phyloP scores from a whole-genome alignment of 2,113 vertebrate species.

The Cettia cetti region DNA sequence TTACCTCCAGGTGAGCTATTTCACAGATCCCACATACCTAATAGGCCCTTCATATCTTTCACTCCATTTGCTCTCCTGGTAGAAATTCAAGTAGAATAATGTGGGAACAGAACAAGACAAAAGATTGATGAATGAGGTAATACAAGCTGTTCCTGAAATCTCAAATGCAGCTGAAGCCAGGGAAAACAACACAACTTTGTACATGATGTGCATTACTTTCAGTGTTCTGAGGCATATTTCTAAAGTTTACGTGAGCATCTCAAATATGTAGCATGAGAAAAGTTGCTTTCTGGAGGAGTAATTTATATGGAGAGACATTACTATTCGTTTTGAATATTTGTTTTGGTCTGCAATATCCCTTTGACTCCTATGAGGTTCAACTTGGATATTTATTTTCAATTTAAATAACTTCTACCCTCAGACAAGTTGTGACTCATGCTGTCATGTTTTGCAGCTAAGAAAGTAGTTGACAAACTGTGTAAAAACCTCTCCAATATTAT shows the following conservation, averaged over 20 bases:
- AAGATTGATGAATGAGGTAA: conserved; percentile 1
- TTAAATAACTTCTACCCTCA: not conserved
- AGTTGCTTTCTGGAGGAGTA: not conserved
- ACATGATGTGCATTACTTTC: not conserved
- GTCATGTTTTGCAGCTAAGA: not conserved
- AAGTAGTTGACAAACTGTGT: not conserved
- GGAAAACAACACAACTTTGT: not conserved
- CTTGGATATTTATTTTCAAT: not conserved
- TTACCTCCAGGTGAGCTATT: not conserved
- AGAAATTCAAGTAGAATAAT: not conserved
- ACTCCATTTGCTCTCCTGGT: not conserved
- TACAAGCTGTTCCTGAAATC: conserved; percentile 2
- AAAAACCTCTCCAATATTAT: not conserved
- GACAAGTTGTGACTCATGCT: not conserved
- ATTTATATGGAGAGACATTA: not conserved
- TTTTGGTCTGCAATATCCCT: not conserved
- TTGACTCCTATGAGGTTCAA: not conserved
- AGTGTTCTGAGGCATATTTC: not conserved
- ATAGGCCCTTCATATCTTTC: not conserved
- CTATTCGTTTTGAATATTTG: not conserved
- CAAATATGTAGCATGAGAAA: not conserved
- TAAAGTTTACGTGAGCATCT: not conserved
- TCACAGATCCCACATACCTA: not conserved
- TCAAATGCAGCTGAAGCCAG: not conserved
- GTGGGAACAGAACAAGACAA: not conserved